A percentile compares a stretch with the other conserved stretches of the same genome.
Evolutionary conservation across 2,888 invertebrate genomes (phyloP).

Genomic region (Leucozona laternaria): DNA sequence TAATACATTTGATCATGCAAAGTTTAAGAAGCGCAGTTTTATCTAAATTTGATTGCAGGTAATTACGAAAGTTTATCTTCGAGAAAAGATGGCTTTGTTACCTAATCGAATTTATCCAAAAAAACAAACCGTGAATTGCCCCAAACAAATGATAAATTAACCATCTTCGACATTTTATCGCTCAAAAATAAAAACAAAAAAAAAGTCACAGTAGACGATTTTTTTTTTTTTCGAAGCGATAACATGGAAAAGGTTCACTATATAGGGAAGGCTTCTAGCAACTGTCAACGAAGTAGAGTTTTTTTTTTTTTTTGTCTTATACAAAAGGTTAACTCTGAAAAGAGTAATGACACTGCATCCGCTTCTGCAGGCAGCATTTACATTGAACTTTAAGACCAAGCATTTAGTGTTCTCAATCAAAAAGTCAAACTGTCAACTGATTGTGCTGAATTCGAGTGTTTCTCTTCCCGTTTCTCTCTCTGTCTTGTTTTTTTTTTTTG

Average conservation of each 20-base stretch:
- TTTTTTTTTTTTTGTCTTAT: not conserved
- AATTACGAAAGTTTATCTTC: too few relatives aligned
- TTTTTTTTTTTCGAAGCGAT: not conserved
- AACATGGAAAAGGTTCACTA: not conserved
- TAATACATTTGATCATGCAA: too few relatives aligned
- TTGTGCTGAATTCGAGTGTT: conserved; percentile 19
- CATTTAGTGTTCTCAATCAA: conserved; percentile 74
- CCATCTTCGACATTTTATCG: not conserved
- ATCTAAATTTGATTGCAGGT: too few relatives aligned
- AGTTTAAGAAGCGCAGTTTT: too few relatives aligned
- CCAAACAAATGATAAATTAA: not conserved
- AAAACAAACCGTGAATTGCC: not conserved
- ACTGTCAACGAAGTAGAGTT: conserved; percentile 8
- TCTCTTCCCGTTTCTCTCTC: conserved; percentile 14
- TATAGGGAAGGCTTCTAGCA: not conserved
- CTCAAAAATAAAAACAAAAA: too few relatives aligned
- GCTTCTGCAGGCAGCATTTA: conserved; percentile 6
- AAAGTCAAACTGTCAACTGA: conserved; percentile 71
- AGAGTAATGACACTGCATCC: conserved; percentile 50
- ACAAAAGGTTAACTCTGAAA: conserved; percentile 41
- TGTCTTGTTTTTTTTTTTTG: not conserved
- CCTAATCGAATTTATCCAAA: not conserved
- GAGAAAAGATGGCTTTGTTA: not conserved
- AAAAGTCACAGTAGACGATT: not conserved
- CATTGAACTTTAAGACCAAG: conserved; percentile 54